Conservation (phyloP, 2,797 vertebrate genomes). For the Pangasius krempfi region DNA sequence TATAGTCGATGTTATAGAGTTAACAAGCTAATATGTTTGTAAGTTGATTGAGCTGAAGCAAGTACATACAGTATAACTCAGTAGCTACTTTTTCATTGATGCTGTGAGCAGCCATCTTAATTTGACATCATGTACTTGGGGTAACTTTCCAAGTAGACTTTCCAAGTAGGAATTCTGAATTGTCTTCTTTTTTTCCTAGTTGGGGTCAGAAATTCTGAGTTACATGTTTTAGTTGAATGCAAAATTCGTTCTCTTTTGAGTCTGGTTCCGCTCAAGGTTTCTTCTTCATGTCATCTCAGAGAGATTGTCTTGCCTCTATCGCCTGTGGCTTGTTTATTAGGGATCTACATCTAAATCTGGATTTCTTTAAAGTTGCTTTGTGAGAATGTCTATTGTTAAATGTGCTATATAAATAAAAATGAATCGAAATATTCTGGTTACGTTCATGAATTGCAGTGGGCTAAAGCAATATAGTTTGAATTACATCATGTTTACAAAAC, state of each 20-base stretch:
- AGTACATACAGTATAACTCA: neutral
- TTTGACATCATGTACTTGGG: neutral
- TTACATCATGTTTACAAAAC: neutral
- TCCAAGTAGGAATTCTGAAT: neutral
- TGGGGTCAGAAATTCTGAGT: neutral
- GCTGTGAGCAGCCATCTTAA: neutral
- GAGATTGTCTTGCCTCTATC: neutral
- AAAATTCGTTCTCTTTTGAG: neutral
- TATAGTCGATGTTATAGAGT: neutral
- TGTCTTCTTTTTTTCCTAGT: neutral
- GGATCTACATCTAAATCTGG: neutral
- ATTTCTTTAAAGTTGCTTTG: neutral
- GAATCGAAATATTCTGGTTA: neutral
- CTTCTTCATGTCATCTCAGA: neutral
- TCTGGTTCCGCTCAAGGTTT: neutral
- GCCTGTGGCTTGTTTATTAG: neutral
- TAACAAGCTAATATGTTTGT: neutral
- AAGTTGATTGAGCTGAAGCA: neutral
- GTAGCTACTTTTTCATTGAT: neutral
- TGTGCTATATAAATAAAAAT: neutral
- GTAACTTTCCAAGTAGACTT: neutral
- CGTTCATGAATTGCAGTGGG: neutral
- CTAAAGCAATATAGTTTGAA: neutral
- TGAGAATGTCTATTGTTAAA: neutral
- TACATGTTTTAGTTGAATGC: neutral